These are phyloP conservation scores for Spermophilus dauricus DNA, from an alignment of 2,113 vertebrate genomes.

Conservation along the genomic window DNA sequence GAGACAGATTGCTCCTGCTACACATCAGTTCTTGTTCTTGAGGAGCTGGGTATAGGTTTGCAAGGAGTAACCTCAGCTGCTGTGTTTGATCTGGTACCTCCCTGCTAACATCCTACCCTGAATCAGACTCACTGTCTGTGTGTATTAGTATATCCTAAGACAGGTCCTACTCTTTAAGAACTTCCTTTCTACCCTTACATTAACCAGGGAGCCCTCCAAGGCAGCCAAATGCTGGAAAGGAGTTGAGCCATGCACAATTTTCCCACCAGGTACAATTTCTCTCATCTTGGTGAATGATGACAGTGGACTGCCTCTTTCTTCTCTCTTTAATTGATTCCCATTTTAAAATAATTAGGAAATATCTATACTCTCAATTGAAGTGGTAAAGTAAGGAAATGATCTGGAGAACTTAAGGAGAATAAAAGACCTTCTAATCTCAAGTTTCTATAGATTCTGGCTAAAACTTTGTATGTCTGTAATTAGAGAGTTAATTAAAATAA, in stretches of 20 bases:
- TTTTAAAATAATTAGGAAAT: slow-evolving; percentile 29
- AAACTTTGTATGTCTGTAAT: neutral
- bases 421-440: neutral
- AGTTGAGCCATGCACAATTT: neutral
- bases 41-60: neutral
- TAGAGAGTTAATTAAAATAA: neutral
- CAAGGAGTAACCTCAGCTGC: neutral
- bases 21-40: neutral
- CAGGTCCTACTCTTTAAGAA: neutral
- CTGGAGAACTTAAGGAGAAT: slow-evolving; percentile 51
- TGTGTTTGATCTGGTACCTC: neutral
- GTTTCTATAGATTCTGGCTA: slow-evolving; percentile 31
- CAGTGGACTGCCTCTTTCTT: neutral
- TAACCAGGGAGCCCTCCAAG: neutral
- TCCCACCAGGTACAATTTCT: neutral
- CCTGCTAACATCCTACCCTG: neutral
- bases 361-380: neutral
- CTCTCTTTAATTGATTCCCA: neutral
- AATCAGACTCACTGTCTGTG: neutral
- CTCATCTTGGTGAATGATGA: neutral
- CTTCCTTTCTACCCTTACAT: neutral
- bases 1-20: neutral
- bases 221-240: neutral
- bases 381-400: slow-evolving; percentile 42
- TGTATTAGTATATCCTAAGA: neutral